Evolutionary conservation across 2,888 invertebrate species (phyloP), one percentile per base, ranked within the genome.

Genomic region (Aethes cnicana): DNA sequence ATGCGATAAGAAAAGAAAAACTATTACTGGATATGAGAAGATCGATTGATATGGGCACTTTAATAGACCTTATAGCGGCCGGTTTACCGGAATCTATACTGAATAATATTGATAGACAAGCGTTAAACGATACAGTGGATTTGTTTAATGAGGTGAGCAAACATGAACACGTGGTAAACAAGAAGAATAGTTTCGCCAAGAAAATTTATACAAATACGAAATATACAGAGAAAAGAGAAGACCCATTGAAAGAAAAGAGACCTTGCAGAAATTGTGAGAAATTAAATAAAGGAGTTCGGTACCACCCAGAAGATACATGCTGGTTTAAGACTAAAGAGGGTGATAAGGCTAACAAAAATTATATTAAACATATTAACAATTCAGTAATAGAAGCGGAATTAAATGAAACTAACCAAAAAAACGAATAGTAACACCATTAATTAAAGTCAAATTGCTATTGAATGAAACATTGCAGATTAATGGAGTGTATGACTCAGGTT

Each of bases 1-100:
- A 69, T 63, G 64, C 69, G 0, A 8, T 64, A 11, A 68, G 57
- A 58, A 69, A 70, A 46, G 63, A 68, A 53, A 64, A 47, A 48
- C 18, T 61, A 1, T 44, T 64, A 50, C 25, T 60, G 4, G 57
- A 56, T 17, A 35, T 54, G 25, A 44, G 44, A 41, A 50, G 23
- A 12, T 23, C 48, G 5, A 53, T 57, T 14, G 59, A 56, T 37
- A 9, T 39, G 16, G 52, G 53, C 5, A 55, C 55, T 2, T 25
- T 55, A n/a, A 23, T 47, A 12, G 35, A 53, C 18, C 32, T 54
- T 8, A 39, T 53, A 20, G 48, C 48, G 4, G 21, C 35, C 4
- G 47, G 47, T 37, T 41, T 52, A 17, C 55, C 55, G 4, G 54
- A 56, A 39, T 56, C 37, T 23, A 12, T 54, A 4, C 2, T 30